A percentile compares a stretch with the other conserved stretches of the same genome.
These are phyloP conservation scores for Ephialtes manifestator DNA, from an alignment of 2,888 invertebrate species.

Conservation along the genomic window DNA sequence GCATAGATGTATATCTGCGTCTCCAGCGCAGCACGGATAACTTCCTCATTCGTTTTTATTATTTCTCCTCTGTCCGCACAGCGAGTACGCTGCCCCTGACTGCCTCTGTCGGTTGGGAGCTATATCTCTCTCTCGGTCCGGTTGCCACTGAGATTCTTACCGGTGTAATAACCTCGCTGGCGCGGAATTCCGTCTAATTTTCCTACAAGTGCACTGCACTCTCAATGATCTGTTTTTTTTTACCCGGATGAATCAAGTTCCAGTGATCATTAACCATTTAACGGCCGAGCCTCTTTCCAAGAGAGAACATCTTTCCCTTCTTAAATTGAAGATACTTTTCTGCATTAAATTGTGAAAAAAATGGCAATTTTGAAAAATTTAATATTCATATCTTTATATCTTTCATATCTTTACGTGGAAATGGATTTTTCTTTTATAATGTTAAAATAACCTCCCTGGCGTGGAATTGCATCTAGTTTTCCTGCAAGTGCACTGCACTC, in stretches of 20 bases:
- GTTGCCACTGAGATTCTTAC: slow-evolving; percentile 57
- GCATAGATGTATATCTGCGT: slow-evolving; percentile 29
- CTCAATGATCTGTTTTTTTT: slow-evolving; percentile 19
- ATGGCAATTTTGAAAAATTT: too few relatives aligned
- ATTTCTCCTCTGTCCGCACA: slow-evolving; percentile 34
- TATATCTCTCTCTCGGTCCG: slow-evolving; percentile 24
- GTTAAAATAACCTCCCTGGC: slow-evolving; percentile 63
- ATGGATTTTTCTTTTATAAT: too few relatives aligned
- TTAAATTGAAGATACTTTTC: too few relatives aligned
- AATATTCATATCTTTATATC: too few relatives aligned
- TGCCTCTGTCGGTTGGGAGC: not conserved
- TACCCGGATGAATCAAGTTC: not conserved
- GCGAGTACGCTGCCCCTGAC: slow-evolving; percentile 42
- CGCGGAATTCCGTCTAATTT: slow-evolving; percentile 55
- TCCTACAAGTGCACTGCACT: slow-evolving; percentile 6
- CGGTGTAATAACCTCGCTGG: slow-evolving; percentile 65
- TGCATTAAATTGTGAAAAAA: too few relatives aligned
- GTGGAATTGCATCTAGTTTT: slow-evolving; percentile 52
- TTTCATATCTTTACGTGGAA: too few relatives aligned
- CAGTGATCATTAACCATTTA: not conserved
- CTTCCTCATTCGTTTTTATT: slow-evolving; percentile 67
- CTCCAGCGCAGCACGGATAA: slow-evolving; percentile 48
- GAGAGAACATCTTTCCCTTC: too few relatives aligned
- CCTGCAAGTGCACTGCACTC: slow-evolving; percentile 2
- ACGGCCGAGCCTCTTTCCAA: too few relatives aligned